Conservation (phyloP, 2,888 invertebrate genomes). For the Amiota minor region DNA sequence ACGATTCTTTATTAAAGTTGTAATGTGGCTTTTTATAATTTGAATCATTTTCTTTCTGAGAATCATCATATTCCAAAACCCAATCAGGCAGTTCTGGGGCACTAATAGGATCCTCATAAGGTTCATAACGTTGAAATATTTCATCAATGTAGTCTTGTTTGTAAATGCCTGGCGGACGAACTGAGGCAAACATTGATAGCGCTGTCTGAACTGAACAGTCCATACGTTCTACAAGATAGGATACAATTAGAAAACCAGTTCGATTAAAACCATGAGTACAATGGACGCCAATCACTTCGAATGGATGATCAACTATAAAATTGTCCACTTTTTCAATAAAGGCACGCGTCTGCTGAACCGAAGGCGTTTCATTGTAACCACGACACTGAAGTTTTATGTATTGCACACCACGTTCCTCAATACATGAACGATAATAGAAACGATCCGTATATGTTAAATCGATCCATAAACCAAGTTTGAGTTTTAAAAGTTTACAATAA, state of each 20-base stretch:
- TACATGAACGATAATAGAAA: slow-evolving; percentile 89
- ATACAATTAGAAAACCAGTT: slow-evolving; percentile 94
- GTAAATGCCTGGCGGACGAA: slow-evolving; percentile 94
- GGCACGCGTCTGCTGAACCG: slow-evolving; percentile 84
- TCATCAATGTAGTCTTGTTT: slow-evolving; percentile 95
- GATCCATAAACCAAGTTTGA: slow-evolving; percentile 94
- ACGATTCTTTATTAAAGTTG: slow-evolving; percentile 49
- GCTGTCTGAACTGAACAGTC: slow-evolving; percentile 91
- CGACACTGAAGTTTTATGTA: slow-evolving; percentile 92
- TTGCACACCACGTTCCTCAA: slow-evolving; percentile 84
- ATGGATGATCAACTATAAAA: slow-evolving; percentile 86
- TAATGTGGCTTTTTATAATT: slow-evolving; percentile 53
- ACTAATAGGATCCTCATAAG: slow-evolving; percentile 79
- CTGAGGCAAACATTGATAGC: slow-evolving; percentile 81
- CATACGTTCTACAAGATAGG: slow-evolving; percentile 89
- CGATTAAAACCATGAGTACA: slow-evolving; percentile 99
- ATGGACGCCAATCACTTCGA: slow-evolving; percentile 84
- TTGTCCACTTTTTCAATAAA: slow-evolving; percentile 87
- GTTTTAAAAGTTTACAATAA: slow-evolving; percentile 83
- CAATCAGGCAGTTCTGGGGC: slow-evolving; percentile 90
- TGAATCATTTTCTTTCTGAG: slow-evolving; percentile 72
- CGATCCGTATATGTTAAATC: slow-evolving; percentile 96
- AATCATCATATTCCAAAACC: slow-evolving; percentile 80
- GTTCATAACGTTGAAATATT: slow-evolving; percentile 86
- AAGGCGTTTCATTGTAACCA: slow-evolving; percentile 95